phyloP scores from a whole-genome alignment of 2,888 invertebrate genomes.

The Phengaris arion region DNA sequence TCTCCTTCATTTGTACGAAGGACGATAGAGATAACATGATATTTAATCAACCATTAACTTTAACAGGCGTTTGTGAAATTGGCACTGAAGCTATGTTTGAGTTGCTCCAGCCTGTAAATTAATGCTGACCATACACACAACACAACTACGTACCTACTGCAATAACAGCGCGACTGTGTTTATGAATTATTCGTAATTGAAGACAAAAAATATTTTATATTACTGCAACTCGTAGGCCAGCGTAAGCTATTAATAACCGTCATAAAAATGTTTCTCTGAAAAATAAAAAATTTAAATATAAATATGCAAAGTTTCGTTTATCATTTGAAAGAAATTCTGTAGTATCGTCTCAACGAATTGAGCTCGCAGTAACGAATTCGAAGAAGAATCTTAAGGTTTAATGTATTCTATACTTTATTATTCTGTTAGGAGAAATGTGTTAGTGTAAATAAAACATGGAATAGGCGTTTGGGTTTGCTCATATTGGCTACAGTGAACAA shows the following conservation, averaged over 20 bases:
- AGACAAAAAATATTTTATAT: no score
- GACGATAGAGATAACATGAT: no score
- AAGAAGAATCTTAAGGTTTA: background rate
- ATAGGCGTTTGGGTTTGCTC: conserved; percentile 42
- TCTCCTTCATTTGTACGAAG: no score
- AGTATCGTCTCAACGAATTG: background rate
- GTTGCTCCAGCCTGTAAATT: no score
- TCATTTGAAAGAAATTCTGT: background rate
- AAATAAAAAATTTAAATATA: background rate
- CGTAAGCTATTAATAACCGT: background rate
- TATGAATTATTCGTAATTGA: no score
- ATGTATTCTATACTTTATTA: conserved; percentile 25
- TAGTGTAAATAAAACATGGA: conserved; percentile 51
- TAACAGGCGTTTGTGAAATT: no score
- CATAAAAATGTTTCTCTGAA: background rate
- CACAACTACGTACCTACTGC: background rate
- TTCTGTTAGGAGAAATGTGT: conserved; percentile 38
- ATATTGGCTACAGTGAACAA: conserved; percentile 47
- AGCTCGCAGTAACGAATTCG: background rate
- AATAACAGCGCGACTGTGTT: no score
- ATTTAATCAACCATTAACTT: no score
- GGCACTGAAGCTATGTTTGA: no score
- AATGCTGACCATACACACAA: no score
- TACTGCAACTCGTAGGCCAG: background rate
- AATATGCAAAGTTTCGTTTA: background rate